A percentile compares a stretch with the other conserved stretches of the same genome.
These are phyloP conservation scores for Anagrus nilaparvatae DNA, from an alignment of 1,140 invertebrate genomes.

Conservation along the genomic window DNA sequence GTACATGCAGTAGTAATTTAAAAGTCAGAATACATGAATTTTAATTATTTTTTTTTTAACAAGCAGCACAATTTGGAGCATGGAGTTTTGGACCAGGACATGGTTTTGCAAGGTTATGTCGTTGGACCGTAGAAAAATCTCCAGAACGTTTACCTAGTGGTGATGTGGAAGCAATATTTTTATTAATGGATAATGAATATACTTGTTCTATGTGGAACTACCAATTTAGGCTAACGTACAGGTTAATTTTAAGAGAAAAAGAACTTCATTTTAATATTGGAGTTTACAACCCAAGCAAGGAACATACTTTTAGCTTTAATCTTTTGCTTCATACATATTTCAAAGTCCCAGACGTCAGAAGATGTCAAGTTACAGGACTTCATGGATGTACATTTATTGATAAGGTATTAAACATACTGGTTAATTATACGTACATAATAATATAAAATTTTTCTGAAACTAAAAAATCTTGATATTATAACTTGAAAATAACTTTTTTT, in stretches of 20 bases:
- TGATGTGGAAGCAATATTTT: conserved; percentile 84
- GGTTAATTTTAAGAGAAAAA: conserved; percentile 80
- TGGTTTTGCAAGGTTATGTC: conserved; percentile 83
- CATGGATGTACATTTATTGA: conserved; percentile 87
- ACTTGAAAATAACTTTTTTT: too few relatives aligned
- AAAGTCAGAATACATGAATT: too few relatives aligned
- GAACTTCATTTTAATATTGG: conserved; percentile 86
- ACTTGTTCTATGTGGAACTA: conserved; percentile 91
- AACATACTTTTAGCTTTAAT: conserved; percentile 84
- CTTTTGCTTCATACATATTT: conserved; percentile 90
- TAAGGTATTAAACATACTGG: conserved; percentile 56
- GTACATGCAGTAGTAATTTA: too few relatives aligned
- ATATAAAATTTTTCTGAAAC: conserved; percentile 3
- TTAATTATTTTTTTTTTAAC: too few relatives aligned
- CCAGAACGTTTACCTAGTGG: conserved; percentile 77
- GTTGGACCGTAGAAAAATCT: conserved; percentile 82
- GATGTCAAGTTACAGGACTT: conserved; percentile 82
- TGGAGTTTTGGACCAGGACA: conserved; percentile 90
- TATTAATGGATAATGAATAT: conserved; percentile 84
- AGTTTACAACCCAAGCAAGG: conserved; percentile 85
- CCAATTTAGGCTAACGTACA: conserved; percentile 77
- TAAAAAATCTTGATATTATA: conserved; percentile 8
- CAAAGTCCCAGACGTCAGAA: conserved; percentile 84
- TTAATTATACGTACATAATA: not conserved
- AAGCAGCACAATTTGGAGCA: conserved; percentile 89